Base-by-base conservation (phyloP, 1,140 invertebrate genomes). In the Polypedilum pembai region DNA sequence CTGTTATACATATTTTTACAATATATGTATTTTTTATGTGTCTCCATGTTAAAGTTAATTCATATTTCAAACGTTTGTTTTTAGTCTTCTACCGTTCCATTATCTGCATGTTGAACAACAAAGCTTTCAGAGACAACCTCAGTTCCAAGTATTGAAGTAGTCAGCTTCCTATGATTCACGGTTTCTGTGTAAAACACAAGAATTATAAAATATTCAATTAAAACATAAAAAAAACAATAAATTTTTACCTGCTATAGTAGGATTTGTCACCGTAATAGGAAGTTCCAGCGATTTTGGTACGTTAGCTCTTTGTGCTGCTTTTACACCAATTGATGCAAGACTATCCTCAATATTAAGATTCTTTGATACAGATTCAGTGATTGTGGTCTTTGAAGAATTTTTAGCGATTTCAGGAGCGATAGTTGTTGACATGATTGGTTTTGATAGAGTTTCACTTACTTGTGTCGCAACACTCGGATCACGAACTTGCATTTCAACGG, bases 241-340 rank as follows among this genome's bases (percentile, higher is more conserved):
- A 81, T 3, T 76, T 76, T 83, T 84, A 2, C 85, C 83, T 0
- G 88, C 87, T 76, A 90, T 88, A 24, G 83, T 84, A 8, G 88
- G 87, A 82, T 91, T 88, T 0, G 88, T 88, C 0, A 91, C 87
- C 0, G 89, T 89, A 7, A 91, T 87, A 12, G 89, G 88, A 73
- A 90, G 77, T 77, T 91, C 89, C 0, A 91, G 79, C 1, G 88
- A 89, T 0, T 87, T 85, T 56, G 86, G 85, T 69, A 88, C 82
- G 8, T 84, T 83, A 45, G 83, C 83, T 18, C 65, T 1, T 56
- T 12, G 17, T 33, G 78, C 75, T 74, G 87, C 82, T 73, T 85
- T 79, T 56, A 86, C 82, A 75, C 88, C 82, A 76, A 88, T 85
- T 69, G 87, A 82, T 20, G 87, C 86, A 12, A 87, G 78, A 21